Evolutionary conservation across 2,113 vertebrate genomes (phyloP).

Genomic region (Pogona vitticeps): DNA sequence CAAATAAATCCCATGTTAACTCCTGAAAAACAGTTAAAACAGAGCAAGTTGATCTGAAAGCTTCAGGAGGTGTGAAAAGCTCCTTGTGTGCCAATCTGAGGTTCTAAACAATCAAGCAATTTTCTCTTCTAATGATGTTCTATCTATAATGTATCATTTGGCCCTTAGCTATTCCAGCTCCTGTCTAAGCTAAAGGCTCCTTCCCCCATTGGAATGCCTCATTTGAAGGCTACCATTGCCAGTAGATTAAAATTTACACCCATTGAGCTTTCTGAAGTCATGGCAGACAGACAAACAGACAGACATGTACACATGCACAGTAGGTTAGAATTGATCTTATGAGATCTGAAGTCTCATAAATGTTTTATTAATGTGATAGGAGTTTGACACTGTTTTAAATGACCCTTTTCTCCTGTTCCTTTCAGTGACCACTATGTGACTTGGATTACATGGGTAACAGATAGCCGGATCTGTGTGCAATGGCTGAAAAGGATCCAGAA

Average conservation of each 20-base stretch:
- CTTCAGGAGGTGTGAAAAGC: no score
- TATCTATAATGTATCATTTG: no score
- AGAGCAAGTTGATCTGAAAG: no score
- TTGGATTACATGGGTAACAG: constrained; percentile 92
- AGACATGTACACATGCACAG: no score
- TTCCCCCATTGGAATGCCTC: no score
- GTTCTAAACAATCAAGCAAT: no score
- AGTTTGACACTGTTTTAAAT: constrained; percentile 19
- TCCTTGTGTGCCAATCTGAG: no score
- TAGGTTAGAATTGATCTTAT: not conserved
- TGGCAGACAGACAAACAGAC: not conserved
- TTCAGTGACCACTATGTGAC: constrained; percentile 92
- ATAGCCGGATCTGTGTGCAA: constrained; percentile 87
- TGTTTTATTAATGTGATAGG: not conserved
- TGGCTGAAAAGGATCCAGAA: constrained; percentile 93
- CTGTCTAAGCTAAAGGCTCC: not conserved
- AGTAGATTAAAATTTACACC: not conserved
- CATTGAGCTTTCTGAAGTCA: not conserved
- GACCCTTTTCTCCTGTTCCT: constrained; percentile 31
- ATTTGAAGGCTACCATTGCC: no score
- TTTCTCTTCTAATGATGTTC: no score
- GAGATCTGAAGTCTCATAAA: not conserved
- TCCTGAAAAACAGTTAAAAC: no score
- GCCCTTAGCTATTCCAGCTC: not conserved
- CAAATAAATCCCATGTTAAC: no score